Evolutionary conservation across 2,888 invertebrate genomes (phyloP), one percentile per base, ranked within the genome.

Genomic region (Papilio gigon): DNA sequence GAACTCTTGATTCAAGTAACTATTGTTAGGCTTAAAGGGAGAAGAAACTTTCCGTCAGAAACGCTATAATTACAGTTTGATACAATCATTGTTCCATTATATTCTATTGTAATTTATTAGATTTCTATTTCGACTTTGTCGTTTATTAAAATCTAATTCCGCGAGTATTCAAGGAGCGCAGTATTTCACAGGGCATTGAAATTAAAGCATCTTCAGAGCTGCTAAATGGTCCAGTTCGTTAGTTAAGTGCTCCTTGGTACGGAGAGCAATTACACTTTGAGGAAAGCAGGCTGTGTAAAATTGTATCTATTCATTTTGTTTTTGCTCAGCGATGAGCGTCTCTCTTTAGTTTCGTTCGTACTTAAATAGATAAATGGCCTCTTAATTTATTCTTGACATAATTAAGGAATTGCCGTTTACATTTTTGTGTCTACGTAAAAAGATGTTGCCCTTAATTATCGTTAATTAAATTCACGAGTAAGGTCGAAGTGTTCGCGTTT

Each of bases 221-320:
- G 68, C 68, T 71, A 70, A 69, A 71, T 66, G 71, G 61, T 71
- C 70, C 68, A 70, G 58, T 72, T 71, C 64, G 71, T 73, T 74
- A 72, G 71, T 74, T 71, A 71, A 71, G 72, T 70, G 72, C 70
- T 72, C 70, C 70, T 71, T 71, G 60, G 60, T 70, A 63, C 72
- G 70, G 67, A 70, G 70, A 67, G 70, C 72, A 70, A 74, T 71
- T 72, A 71, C 69, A 63, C 67, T 62, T 30, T 53, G 65, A 53
- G 68, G 60, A 68, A 68, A 68, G 68, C 68, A 65, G 64, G 62
- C 68, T 68, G 64, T 35, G 65, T 61, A 65, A 65, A 62, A 69
- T 65, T 65, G 69, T 65, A 61, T 65, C 61, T 69, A 65, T 65
- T 69, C 61, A 69, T 69, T 69, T 65, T 65, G 65, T 69, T 69